Base-by-base conservation (phyloP, 2,888 invertebrate species). In the Synergus gifuensis region DNA sequence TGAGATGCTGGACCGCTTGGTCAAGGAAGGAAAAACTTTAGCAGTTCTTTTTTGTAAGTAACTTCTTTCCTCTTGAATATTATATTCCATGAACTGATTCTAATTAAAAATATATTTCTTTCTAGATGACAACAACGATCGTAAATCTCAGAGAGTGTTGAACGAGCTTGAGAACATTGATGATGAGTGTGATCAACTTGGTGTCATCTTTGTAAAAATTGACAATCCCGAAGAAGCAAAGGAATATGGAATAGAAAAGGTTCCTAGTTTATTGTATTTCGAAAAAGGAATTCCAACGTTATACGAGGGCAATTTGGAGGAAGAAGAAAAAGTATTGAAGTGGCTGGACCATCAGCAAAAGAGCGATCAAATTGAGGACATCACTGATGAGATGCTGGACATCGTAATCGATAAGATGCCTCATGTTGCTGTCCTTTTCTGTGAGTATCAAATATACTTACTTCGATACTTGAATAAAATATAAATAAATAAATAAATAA, bases 361-460 rank as follows among this genome's bases (percentile, higher is more conserved):
- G 87, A 96, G 95, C 87, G 98, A 98, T 92, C 97, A 98, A 93
- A 98, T 98, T 87, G 98, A 98, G 93, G 98, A 98, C 89, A 96
- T 98, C 79, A 98, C 98, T 22, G 97, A 98, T 92, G 98, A 98
- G 94, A 98, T 98, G 97, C 93, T 98, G 84, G 98, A 98, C 91
- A 94, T 97, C 90, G 95, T 98, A 85, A 96, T 98, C 86, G 96
- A 96, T 82, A 97, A 97, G 93, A 96, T 97, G 95, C 96, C 95
- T 9, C 96, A 96, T 91, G 97, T 98, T 85, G 98, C 98, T 76
- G 98, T 97, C 78, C 93, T 98, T 87, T 98, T 98, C 93, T 98
- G 98, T 98, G 94, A 96, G 96, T 94, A 86, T 36, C 49, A 44
- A 44, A 36, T 60, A 36, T 36, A 36, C 5, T 36, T 36, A 36